These are phyloP conservation scores for Dasysyrphus albostriatus DNA, from an alignment of 2,888 invertebrate species.

Conservation along the genomic window DNA sequence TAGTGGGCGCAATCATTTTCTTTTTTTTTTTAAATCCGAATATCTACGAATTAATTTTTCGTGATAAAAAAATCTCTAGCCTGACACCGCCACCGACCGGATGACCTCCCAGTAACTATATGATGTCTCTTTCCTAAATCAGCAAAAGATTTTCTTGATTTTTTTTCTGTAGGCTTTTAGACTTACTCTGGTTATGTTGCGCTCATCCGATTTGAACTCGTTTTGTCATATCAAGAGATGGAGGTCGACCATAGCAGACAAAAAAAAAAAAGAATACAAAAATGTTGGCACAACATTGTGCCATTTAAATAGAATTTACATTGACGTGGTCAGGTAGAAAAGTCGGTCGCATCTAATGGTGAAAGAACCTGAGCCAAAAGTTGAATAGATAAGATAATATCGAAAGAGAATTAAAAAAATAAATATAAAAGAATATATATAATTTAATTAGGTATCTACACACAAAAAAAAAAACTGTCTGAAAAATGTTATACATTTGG, in stretches of 20 bases:
- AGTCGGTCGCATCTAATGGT: conserved; percentile 35
- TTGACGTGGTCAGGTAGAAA: conserved; percentile 64
- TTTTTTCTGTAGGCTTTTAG: conserved; percentile 1
- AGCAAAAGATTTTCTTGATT: conserved; percentile 18
- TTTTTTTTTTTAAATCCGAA: not conserved
- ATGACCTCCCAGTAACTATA: conserved; percentile 2
- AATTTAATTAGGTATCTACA: not conserved
- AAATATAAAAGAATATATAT: conserved; percentile 23
- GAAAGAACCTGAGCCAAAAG: conserved; percentile 51
- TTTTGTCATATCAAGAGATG: conserved; percentile 30
- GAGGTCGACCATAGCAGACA: conserved; percentile 23
- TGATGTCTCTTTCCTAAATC: conserved; percentile 39
- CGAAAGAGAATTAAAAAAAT: conserved; percentile 13
- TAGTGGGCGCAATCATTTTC: not conserved
- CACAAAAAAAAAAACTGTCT: conserved; percentile 7
- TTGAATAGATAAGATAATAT: conserved; percentile 48
- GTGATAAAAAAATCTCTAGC: conserved; percentile 6
- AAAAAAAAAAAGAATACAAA: not conserved
- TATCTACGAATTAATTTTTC: not conserved
- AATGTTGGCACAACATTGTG: conserved; percentile 59
- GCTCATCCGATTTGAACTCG: conserved; percentile 49
- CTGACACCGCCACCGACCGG: not conserved
- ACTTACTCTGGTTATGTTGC: conserved; percentile 7
- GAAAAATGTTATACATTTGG: conserved; percentile 30
- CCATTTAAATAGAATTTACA: conserved; percentile 64